Base-by-base conservation (phyloP, 2,113 vertebrate species). In the Coreoperca whiteheadi region DNA sequence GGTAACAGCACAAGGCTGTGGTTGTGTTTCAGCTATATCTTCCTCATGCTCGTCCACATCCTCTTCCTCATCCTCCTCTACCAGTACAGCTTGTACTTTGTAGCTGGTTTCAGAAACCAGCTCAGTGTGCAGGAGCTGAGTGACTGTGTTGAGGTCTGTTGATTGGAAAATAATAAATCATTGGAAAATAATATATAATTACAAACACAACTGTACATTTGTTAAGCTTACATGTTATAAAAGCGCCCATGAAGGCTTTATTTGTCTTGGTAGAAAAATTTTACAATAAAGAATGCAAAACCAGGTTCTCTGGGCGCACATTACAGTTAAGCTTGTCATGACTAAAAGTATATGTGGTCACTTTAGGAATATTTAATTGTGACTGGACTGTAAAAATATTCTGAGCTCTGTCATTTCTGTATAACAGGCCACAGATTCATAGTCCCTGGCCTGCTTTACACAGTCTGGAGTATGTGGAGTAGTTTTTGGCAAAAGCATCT, bases 51-150 rank as follows among this genome's bases (percentile, higher is more conserved):
- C 83, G 64, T 85, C 77, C 30, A 14, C 76, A 14, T 90, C 86
- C 21, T 93, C 91, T 18, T 93, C 91, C 69, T 92, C 90, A 4
- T 94, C 90, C 81, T 94, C 94, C 84, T 95, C 95, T 39, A 94
- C 85, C 63, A 95, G 88, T 0, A 94, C 93, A 70, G 91, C 88
- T 53, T 90, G 93, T 20, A 88, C 91, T 85, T 65, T 92, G 79
- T 92, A 90, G 66, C 79, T 63, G 28, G 74, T 66, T 69, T 94
- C 88, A 79, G 87, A 77, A 69, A 87, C 74, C 86, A 87, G 90
- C 81, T 92, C 92, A 77, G 82, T 74, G 65, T 81, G 80, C 60
- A 82, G 74, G 2, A 41, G 53, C n/a, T n/a, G n/a, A 46, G 71
- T 48, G 75, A 71, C 87, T 63, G 67, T 68, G 70, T 54, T 51